These are phyloP conservation scores for Lepisosteus osseus DNA, from an alignment of 2,113 vertebrate genomes.

Conservation along the genomic window DNA sequence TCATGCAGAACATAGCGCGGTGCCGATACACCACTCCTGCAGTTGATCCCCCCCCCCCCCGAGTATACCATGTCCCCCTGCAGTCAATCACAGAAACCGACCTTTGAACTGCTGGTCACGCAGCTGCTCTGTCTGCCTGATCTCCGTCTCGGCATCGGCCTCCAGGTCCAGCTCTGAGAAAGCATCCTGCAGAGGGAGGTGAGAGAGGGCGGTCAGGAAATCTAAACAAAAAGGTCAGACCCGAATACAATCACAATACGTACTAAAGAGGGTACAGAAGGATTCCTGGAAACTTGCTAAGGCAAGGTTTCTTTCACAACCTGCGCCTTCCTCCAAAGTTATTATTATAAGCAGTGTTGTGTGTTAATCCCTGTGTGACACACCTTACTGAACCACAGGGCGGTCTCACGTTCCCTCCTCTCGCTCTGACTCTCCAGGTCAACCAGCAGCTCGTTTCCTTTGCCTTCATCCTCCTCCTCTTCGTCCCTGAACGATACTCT, in stretches of 20 bases:
- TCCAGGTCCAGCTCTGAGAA: slow-evolving; percentile 83
- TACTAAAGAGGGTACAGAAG: too few relatives aligned
- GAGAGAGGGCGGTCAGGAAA: not conserved
- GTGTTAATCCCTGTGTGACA: not conserved
- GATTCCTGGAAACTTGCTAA: too few relatives aligned
- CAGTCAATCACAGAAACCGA: slow-evolving; percentile 21
- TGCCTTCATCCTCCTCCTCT: slow-evolving; percentile 50
- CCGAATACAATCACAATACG: too few relatives aligned
- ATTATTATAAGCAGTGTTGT: not conserved
- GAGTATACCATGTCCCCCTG: too few relatives aligned
- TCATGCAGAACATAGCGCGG: too few relatives aligned
- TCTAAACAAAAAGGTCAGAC: too few relatives aligned
- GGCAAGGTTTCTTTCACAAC: too few relatives aligned
- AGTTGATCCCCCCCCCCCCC: not conserved
- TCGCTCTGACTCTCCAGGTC: slow-evolving; percentile 78
- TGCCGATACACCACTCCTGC: not conserved
- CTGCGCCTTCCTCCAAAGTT: too few relatives aligned
- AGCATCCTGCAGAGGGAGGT: slow-evolving; percentile 62
- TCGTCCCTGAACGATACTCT: slow-evolving; percentile 58
- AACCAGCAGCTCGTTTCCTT: slow-evolving; percentile 75
- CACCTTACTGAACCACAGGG: slow-evolving; percentile 93
- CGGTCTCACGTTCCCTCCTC: slow-evolving; percentile 71
- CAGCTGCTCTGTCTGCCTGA: slow-evolving; percentile 75
- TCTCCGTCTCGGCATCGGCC: slow-evolving; percentile 73
- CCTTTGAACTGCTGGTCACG: slow-evolving; percentile 43